phyloP scores from a whole-genome alignment of 2,113 vertebrate genomes.

The Rutilus rutilus region DNA sequence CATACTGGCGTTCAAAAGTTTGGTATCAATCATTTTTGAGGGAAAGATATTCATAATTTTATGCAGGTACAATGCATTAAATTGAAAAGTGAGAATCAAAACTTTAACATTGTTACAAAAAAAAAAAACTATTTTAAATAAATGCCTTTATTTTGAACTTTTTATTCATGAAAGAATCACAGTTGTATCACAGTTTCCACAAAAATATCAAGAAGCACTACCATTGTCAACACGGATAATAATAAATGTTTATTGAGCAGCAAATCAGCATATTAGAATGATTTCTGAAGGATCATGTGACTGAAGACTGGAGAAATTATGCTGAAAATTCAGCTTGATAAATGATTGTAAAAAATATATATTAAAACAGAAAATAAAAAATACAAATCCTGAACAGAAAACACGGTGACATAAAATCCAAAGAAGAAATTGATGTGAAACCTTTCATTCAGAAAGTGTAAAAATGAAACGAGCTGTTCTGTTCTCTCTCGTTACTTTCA shows the following conservation, averaged over 20 bases:
- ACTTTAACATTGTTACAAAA: too few relatives aligned
- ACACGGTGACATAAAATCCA: not conserved
- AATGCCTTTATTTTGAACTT: too few relatives aligned
- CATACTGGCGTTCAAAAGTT: too few relatives aligned
- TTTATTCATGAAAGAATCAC: too few relatives aligned
- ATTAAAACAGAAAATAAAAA: not conserved
- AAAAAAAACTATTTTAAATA: too few relatives aligned
- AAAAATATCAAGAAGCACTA: too few relatives aligned
- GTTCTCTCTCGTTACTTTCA: not conserved
- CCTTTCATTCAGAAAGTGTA: not conserved
- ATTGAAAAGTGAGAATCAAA: not conserved
- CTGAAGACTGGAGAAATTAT: not conserved
- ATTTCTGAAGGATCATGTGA: not conserved
- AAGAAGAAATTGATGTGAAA: not conserved
- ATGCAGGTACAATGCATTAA: not conserved
- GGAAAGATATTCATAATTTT: not conserved
- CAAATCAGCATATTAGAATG: not conserved
- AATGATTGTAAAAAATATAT: not conserved
- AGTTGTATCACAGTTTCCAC: too few relatives aligned
- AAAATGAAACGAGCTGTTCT: not conserved
- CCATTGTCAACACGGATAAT: too few relatives aligned
- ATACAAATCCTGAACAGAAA: not conserved
- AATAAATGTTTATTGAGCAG: not conserved
- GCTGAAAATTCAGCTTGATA: too few relatives aligned
- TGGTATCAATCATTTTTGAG: too few relatives aligned